Percentiles rank a stretch among this genome's conserved stretches.
These are phyloP conservation scores for Percina caprodes DNA, from an alignment of 2,113 vertebrate genomes.

Conservation along the genomic window DNA sequence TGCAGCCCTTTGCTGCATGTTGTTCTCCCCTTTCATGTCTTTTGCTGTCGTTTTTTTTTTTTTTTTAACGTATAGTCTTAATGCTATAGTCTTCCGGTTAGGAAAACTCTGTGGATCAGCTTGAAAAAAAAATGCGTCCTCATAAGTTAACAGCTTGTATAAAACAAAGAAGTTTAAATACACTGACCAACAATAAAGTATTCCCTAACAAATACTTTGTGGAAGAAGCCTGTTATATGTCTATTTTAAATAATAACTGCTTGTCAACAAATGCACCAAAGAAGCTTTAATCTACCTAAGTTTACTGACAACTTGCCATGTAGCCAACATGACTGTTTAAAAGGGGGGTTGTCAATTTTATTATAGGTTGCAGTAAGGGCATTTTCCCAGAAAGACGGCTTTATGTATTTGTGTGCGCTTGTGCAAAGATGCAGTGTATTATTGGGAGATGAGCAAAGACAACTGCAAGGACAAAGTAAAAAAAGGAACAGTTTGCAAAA, in stretches of 20 bases:
- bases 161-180: neutral
- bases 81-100: neutral
- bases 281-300: conserved; percentile 36
- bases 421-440: conserved; percentile 18
- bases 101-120: neutral
- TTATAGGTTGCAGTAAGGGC: conserved; percentile 12
- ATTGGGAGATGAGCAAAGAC: conserved; percentile 33
- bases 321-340: conserved; percentile 16
- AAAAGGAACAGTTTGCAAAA: conserved; percentile 56
- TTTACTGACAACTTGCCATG: conserved; percentile 24
- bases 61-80: too few relatives aligned
- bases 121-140: neutral
- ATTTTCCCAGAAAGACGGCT: conserved; percentile 16
- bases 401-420: conserved; percentile 4
- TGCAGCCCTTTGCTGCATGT: too few relatives aligned
- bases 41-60: too few relatives aligned
- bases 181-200: neutral
- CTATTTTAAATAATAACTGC: conserved; percentile 1
- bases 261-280: conserved; percentile 19
- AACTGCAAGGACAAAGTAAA: conserved; percentile 32
- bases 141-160: neutral
- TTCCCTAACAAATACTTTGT: neutral
- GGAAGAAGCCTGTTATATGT: neutral
- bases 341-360: conserved; percentile 15
- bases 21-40: too few relatives aligned